Conservation (phyloP, 37 sponge, comb jelly and placozoan species). For the Ephydatia muelleri region DNA sequence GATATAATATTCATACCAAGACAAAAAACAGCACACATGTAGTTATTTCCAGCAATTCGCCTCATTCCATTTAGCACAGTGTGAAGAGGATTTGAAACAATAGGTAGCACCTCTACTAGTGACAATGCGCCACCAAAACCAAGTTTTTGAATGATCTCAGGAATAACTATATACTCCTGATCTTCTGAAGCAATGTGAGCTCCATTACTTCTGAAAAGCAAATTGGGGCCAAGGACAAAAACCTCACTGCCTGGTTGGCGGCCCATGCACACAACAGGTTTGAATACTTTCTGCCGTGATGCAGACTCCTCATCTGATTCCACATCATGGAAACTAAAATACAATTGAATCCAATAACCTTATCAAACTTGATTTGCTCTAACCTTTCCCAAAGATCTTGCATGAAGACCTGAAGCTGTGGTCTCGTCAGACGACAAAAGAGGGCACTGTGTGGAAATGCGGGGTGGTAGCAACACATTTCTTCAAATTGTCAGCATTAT, state of each 20-base stretch:
- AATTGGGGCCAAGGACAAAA: constrained; percentile 7
- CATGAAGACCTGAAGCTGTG: not conserved
- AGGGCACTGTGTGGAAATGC: not conserved
- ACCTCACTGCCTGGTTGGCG: constrained; percentile 12
- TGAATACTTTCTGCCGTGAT: not conserved
- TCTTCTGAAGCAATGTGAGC: not conserved
- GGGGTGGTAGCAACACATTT: not conserved
- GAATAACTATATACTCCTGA: constrained; percentile 1
- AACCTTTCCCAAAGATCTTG: not conserved
- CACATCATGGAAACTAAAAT: not conserved
- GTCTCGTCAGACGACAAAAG: not conserved
- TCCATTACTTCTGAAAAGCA: not conserved
- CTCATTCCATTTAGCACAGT: not conserved
- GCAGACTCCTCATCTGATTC: constrained; percentile 8
- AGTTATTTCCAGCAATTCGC: not conserved
- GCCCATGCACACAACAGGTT: constrained; percentile 25
- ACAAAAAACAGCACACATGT: not conserved
- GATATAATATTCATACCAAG: not conserved
- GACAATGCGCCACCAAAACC: not conserved
- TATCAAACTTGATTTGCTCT: not conserved
- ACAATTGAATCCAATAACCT: not conserved
- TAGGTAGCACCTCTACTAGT: not conserved
- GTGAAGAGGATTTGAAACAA: not conserved
- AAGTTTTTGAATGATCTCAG: not conserved
- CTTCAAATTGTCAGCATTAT: not conserved